Evolutionary conservation across 2,113 vertebrate genomes (phyloP), one percentile per base, ranked within the genome.

Genomic region (Plotosus lineatus): DNA sequence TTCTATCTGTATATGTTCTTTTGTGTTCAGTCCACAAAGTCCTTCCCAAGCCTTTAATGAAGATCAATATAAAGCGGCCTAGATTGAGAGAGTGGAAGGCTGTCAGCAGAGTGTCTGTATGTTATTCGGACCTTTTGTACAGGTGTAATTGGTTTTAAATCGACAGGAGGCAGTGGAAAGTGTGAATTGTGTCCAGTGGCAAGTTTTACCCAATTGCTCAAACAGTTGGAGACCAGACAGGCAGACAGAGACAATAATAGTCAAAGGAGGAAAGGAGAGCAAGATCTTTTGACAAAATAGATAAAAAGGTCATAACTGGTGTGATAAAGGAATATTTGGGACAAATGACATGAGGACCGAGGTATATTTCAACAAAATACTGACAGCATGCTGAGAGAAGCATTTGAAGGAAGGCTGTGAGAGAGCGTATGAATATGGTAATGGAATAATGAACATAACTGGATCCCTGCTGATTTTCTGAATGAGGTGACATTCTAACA

Each of bases 101-200:
- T 72, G 38, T 72, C 19, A 75, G 72, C 17, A 53, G 53, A 63
- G 33, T 19, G 28, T 71, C 72, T 80, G 58, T 31, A 36, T 65
- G 28, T 63, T 77, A 60, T 72, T 60, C 11, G 12, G 38, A 58
- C 56, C 63, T 23, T 80, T 80, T 84, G 80, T 80, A 36, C 68
- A 53, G 28, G 75, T 69, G 73, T 82, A 82, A 82, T 84, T 84
- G 77, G 19, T 74, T 84, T 80, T 73, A 84, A 82, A 84, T 82
- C 42, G 26, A 40, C 78, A 82, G 74, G 75, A 84, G 73, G 38
- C 26, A 44, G 42, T 65, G 17, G 15, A 78, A 46, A 76, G 73
- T 12, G 44, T 79, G 73, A 51, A 33, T 60, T 48, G 40, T 74
- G 51, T 85, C 44, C 77, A 71, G 21, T 28, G 77, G 44, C 61